phyloP scores from a whole-genome alignment of 2,888 invertebrate species.

The Bimastos eiseni region DNA sequence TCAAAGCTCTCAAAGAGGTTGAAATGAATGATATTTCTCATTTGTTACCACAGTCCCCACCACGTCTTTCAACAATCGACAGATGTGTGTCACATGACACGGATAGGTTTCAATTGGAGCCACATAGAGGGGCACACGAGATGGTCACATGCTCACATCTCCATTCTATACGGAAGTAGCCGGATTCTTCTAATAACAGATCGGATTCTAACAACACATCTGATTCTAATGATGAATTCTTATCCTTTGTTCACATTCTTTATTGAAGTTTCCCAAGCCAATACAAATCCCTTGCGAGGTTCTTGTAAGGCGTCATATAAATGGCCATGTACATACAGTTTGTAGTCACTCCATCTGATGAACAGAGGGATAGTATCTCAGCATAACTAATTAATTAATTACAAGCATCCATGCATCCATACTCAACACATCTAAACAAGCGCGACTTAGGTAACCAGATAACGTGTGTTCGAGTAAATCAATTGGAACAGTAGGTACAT shows the following conservation, averaged over 20 bases:
- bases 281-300: too few relatives aligned
- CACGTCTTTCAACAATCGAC: neutral
- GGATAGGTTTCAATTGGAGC: neutral
- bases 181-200: neutral
- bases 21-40: neutral
- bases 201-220: neutral
- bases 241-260: neutral
- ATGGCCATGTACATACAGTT: neutral
- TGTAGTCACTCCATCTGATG: neutral
- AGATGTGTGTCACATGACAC: neutral
- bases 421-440: too few relatives aligned
- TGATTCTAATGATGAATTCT: neutral
- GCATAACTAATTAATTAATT: neutral
- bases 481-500: too few relatives aligned
- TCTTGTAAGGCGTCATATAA: neutral
- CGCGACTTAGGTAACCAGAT: too few relatives aligned
- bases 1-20: neutral
- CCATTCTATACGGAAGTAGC: neutral
- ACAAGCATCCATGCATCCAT: too few relatives aligned
- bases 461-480: too few relatives aligned
- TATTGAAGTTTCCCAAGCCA: too few relatives aligned
- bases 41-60: neutral
- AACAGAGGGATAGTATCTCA: neutral
- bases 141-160: neutral
- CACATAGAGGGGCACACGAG: neutral